Evolutionary conservation across 2,797 vertebrate species (phyloP), one percentile per base, ranked within the genome.

Genomic region (Pseudopleuronectes americanus): DNA sequence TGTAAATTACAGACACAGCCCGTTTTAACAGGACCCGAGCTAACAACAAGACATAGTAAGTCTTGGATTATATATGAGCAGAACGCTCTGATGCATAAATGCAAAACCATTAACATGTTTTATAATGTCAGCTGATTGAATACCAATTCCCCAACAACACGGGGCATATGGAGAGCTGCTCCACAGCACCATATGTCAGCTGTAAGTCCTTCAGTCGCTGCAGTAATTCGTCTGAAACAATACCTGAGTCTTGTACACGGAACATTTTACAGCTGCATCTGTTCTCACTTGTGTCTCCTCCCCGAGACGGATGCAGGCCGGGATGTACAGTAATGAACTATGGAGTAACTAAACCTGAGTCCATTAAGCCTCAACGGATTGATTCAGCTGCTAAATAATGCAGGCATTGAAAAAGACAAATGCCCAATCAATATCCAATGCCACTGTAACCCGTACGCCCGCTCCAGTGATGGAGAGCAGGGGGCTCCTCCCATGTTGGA

Each of bases 311-410:
- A 81, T 71, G 65, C 63, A 64, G 47, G 64, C 68, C 71, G 84
- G 81, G 85, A 86, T 74, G 72, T 75, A 87, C 80, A 84, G 84
- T 83, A 91, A 87, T 89, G 81, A 91, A 87, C 65, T 58, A 65
- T 78, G 51, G 53, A 86, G 89, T 93, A 89, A 92, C 89, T 92
- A 93, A 92, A 89, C 70, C 79, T 79, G 51, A 93, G 89, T 93
- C 88, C 83, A 92, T 94, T 93, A 92, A 89, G 82, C 77, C 64
- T 54, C 49, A 71, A 74, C 57, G 22, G 79, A 94, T 93, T 87
- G 92, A 95, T 91, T 85, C 51, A 45, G 73, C 59, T 80, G 64
- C 81, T 92, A 86, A 93, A 92, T 91, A 91, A 94, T 90, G 90
- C 83, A 92, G 85, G 33, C 74, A 80, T 81, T 87, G 83, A 78